phyloP scores from a whole-genome alignment of 1,140 invertebrate genomes.

The Goniozus legneri region DNA sequence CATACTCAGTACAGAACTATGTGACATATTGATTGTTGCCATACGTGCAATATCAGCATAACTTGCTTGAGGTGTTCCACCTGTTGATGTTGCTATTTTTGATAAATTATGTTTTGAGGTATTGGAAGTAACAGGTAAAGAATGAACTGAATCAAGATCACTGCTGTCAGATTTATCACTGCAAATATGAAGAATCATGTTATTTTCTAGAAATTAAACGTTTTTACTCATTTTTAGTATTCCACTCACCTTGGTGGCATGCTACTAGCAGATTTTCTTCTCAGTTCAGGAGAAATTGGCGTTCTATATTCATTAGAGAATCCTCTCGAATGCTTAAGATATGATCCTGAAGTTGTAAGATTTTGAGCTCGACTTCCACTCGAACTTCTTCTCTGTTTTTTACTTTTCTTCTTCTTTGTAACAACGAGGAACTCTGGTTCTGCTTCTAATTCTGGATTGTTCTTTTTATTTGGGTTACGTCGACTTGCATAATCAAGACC shows the following conservation, averaged over 20 bases:
- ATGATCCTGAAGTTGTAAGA: slow-evolving; percentile 40
- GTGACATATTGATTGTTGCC: slow-evolving; percentile 47
- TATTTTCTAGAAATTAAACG: neutral
- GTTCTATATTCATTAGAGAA: slow-evolving; percentile 46
- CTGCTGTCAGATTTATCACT: slow-evolving; percentile 72
- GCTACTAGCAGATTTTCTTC: slow-evolving; percentile 50
- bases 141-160: slow-evolving; percentile 71
- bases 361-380: slow-evolving; percentile 49
- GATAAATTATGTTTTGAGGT: slow-evolving; percentile 45
- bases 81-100: slow-evolving; percentile 46
- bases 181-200: slow-evolving; percentile 13
- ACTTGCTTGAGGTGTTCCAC: slow-evolving; percentile 62
- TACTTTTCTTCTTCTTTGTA: slow-evolving; percentile 69
- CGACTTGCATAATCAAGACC: slow-evolving; percentile 45
- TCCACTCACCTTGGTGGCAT: slow-evolving; percentile 48
- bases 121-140: slow-evolving; percentile 62
- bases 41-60: slow-evolving; percentile 73
- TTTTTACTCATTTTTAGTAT: neutral
- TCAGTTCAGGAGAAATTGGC: slow-evolving; percentile 42
- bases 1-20: slow-evolving; percentile 37
- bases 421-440: slow-evolving; percentile 67
- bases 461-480: slow-evolving; percentile 44
- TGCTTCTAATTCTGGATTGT: slow-evolving; percentile 41
- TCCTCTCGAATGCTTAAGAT: slow-evolving; percentile 43
- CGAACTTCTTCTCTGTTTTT: slow-evolving; percentile 59